Base-by-base conservation (phyloP, 1,140 invertebrate genomes). In the Chymomyza costata region DNA sequence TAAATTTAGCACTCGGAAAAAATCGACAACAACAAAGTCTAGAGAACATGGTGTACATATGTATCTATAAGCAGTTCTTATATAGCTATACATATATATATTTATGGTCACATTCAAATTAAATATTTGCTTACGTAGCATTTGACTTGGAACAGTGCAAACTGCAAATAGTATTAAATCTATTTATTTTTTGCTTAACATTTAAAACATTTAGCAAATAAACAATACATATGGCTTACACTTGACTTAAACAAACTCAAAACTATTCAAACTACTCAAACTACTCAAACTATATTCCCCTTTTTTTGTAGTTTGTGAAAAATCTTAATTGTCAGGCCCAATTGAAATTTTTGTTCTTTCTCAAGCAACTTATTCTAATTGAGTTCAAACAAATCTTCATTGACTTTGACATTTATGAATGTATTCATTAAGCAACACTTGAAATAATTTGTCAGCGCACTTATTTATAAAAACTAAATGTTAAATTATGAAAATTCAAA, bases 351-450 rank as follows among this genome's bases (percentile, higher is more conserved):
- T n/a, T n/a, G n/a, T n/a, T n/a, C n/a, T n/a, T n/a, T n/a, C n/a
- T n/a, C n/a, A n/a, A n/a, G n/a, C n/a, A n/a, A n/a, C n/a, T 25
- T 25, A 8, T 25, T 25, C 21, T 53, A 66, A 51, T 48, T 56
- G 34, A 64, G 17, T 21, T 47, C 43, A 37, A 70, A 65, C 57
- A 56, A 76, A 78, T 70, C 71, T 51, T 38, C 71, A 76, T 78
- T 76, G 71, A 76, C 71, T 66, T 66, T 63, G 70, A 78, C 70
- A 70, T 78, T 76, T 71, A 78, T 76, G 71, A 76, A 65, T 78
- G 64, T 65, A 60, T 76, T 47, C 47, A 67, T 44, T 68, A 74
- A 52, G 39, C n/a, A 65, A 55, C 60, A 51, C 49, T 61, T n/a
- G n/a, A n/a, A n/a, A n/a, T n/a, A n/a, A n/a, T n/a, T n/a, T n/a